A percentile compares a stretch with the other conserved stretches of the same genome.
phyloP scores from a whole-genome alignment of 2,797 vertebrate species.

The Dermochelys coriacea region DNA sequence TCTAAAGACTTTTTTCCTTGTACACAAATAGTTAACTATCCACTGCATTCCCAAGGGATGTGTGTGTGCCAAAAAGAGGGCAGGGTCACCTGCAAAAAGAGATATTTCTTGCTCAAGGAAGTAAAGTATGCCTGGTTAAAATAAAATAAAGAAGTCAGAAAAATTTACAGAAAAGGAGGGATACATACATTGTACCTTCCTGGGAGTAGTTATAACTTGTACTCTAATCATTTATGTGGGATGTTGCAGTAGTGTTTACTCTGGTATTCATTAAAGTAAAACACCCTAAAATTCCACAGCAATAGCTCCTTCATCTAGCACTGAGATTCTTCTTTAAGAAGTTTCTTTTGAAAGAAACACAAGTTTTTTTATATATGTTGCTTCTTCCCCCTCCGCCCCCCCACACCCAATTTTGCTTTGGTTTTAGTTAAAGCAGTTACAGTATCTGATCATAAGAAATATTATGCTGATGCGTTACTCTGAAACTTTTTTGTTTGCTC shows the following conservation, averaged over 20 bases:
- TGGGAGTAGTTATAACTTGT: constrained; percentile 58
- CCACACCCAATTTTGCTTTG: not conserved
- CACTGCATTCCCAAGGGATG: not conserved
- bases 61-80: constrained; percentile 23
- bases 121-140: constrained; percentile 22
- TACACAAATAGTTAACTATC: constrained; percentile 11
- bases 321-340: constrained; percentile 15
- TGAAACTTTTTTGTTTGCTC: constrained; percentile 20
- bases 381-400: not conserved
- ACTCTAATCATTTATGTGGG: constrained; percentile 59
- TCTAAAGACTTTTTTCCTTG: constrained; percentile 15
- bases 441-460: constrained; percentile 29
- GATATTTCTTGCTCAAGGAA: constrained; percentile 46
- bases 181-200: constrained; percentile 30
- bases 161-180: constrained; percentile 4
- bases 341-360: constrained; percentile 32
- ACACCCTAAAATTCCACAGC: constrained; percentile 57
- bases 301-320: constrained; percentile 41
- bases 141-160: constrained; percentile 52
- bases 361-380: constrained; percentile 33
- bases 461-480: constrained; percentile 46
- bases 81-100: constrained; percentile 49
- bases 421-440: constrained; percentile 22
- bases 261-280: constrained; percentile 42
- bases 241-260: constrained; percentile 57